These are phyloP conservation scores for Dendrolimus houi DNA, from an alignment of 2,888 invertebrate species.

Conservation along the genomic window DNA sequence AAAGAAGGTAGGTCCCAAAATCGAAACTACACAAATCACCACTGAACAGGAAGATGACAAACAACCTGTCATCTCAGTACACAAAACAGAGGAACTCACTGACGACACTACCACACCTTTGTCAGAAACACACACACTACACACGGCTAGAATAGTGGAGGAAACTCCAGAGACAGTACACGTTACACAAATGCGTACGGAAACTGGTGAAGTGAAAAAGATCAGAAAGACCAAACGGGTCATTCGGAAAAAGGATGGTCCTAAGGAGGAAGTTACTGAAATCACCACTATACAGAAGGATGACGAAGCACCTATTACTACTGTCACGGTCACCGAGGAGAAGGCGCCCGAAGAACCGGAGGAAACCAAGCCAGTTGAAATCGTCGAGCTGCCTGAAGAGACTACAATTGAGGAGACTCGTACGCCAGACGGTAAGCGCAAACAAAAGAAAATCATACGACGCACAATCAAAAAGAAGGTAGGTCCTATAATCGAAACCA, in stretches of 20 bases:
- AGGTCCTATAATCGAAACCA: conserved; percentile 20
- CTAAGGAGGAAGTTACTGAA: not conserved
- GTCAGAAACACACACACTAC: conserved; percentile 9
- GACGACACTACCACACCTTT: conserved; percentile 5
- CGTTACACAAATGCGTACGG: conserved; percentile 10
- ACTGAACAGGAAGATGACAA: conserved; percentile 30
- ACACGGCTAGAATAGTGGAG: not conserved
- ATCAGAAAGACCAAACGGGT: not conserved
- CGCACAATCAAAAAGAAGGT: conserved; percentile 24
- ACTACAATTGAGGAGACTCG: not conserved
- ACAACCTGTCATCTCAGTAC: conserved; percentile 14
- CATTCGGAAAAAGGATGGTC: not conserved
- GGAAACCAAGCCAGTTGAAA: not conserved
- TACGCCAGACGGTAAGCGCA: conserved; percentile 13
- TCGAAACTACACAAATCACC: conserved; percentile 37
- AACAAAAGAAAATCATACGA: conserved; percentile 30
- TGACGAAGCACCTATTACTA: not conserved
- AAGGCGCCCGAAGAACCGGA: not conserved
- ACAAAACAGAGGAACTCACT: conserved; percentile 6
- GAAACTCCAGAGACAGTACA: not conserved
- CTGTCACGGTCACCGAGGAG: not conserved
- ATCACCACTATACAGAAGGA: not conserved
- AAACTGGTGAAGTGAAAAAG: conserved; percentile 23
- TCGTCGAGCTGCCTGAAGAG: not conserved
- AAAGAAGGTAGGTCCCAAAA: conserved; percentile 30